phyloP scores from a whole-genome alignment of 2,888 invertebrate genomes.

The Eurytoma adleriae region DNA sequence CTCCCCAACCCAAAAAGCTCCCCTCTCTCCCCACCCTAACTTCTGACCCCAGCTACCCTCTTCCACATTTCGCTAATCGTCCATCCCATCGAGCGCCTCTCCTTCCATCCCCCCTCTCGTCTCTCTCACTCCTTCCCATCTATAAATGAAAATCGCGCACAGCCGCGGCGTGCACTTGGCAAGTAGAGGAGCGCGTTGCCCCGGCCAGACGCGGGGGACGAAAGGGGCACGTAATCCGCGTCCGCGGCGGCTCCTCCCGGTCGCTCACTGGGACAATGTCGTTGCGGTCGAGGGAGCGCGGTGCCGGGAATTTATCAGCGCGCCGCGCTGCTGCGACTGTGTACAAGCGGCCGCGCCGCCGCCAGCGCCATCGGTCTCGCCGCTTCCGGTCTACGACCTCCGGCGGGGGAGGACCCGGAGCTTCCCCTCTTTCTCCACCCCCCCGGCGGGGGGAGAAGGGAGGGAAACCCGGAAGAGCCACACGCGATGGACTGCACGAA shows the following conservation, averaged over 20 bases:
- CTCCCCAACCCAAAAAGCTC: too few relatives aligned
- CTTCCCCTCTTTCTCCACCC: not conserved
- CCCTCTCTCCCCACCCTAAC: too few relatives aligned
- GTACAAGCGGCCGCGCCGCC: constrained; percentile 3
- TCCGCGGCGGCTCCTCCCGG: not conserved
- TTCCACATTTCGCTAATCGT: too few relatives aligned
- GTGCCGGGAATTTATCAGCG: constrained; percentile 35
- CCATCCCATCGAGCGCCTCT: too few relatives aligned
- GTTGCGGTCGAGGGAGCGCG: constrained; percentile 15
- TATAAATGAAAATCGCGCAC: not conserved
- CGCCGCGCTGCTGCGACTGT: too few relatives aligned
- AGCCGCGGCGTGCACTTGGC: not conserved
- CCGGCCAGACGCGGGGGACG: not conserved
- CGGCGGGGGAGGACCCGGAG: not conserved
- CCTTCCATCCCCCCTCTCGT: too few relatives aligned
- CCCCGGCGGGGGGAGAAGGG: not conserved
- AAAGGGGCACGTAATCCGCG: not conserved
- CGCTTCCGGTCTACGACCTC: constrained; percentile 48
- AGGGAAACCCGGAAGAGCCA: constrained; percentile 19
- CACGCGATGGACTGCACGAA: not conserved
- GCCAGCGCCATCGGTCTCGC: constrained; percentile 28
- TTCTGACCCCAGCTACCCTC: too few relatives aligned
- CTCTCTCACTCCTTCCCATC: too few relatives aligned
- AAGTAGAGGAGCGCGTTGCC: too few relatives aligned
- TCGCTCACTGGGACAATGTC: constrained; percentile 31